Percentiles rank a stretch among this genome's conserved stretches.
These are phyloP conservation scores for Corythucha ciliata DNA, from an alignment of 2,888 invertebrate genomes.

Conservation along the genomic window DNA sequence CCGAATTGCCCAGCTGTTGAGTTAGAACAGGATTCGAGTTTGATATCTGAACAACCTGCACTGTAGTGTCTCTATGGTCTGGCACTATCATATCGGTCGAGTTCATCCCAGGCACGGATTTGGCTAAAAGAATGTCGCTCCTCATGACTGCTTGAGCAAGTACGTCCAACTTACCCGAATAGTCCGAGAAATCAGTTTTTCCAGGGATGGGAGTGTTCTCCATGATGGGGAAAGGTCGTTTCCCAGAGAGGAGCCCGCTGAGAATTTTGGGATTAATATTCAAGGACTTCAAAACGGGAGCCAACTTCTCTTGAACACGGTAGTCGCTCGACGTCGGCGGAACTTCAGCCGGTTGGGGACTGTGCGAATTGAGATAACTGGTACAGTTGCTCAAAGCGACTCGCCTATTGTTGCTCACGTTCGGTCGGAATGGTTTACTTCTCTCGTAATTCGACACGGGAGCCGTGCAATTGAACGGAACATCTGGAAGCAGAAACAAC, in stretches of 20 bases:
- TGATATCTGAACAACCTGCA: slow-evolving; percentile 53
- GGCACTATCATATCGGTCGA: slow-evolving; percentile 53
- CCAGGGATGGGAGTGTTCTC: slow-evolving; percentile 17
- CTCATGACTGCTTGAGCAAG: slow-evolving; percentile 34
- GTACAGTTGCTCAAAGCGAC: not conserved
- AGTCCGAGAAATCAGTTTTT: slow-evolving; percentile 4
- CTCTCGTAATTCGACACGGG: no score
- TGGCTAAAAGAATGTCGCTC: slow-evolving; percentile 41
- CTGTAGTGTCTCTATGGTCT: slow-evolving; percentile 43
- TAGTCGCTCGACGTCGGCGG: slow-evolving; percentile 38
- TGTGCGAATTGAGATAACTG: slow-evolving; percentile 32
- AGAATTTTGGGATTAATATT: slow-evolving; percentile 44
- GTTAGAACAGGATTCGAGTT: slow-evolving; percentile 25
- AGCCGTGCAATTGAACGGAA: slow-evolving; percentile 18
- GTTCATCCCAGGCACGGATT: slow-evolving; percentile 50
- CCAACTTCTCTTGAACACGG: slow-evolving; percentile 30
- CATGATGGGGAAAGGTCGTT: not conserved
- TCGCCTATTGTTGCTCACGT: no score
- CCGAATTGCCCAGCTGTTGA: slow-evolving; percentile 14
- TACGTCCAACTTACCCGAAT: slow-evolving; percentile 13
- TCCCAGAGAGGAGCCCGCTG: slow-evolving; percentile 30
- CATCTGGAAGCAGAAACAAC: no score
- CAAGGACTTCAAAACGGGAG: slow-evolving; percentile 42
- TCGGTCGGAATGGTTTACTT: no score
- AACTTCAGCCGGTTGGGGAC: slow-evolving; percentile 38